Evolutionary conservation across 2,888 invertebrate genomes (phyloP), one percentile per base, ranked within the genome.

Genomic region (Hypolimnas misippus): DNA sequence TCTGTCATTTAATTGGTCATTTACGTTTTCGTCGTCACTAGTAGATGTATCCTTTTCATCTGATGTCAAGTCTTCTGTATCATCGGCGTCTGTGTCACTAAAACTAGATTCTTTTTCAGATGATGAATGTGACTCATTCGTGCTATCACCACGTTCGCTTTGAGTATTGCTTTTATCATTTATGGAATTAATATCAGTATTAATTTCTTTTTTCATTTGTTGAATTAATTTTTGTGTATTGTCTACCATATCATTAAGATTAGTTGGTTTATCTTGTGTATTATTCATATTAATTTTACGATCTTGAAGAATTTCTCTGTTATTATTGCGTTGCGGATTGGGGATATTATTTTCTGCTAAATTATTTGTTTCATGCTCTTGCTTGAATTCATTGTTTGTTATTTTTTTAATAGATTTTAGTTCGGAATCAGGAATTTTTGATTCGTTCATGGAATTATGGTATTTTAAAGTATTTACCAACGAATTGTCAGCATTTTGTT

Each of bases 151-250:
- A 31, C 86, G 84, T 72, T 92, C 92, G 71, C 92, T 92, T 56
- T 87, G 89, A 59, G 90, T 91, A 14, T 89, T 84, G 63, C 89
- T 90, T 63, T 80, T 80, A 21, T 82, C 87, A 67, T 85, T 85
- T 31, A 88, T 78, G n/a, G 89, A 91, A 74, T 93, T 93, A 71
- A 94, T 93, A 73, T 93, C 93, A 25, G 89, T 92, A 77, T 93
- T 93, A 38, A 94, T 94, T 88, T 94, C 94, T 72, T 93, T 93
- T 76, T 93, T 93, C 94, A 94, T 94, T 82, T 94, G 94, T 69
- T 94, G 93, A 65, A 94, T 94, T 44, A 94, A 75, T 62, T 89
- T 90, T 77, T 94, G 94, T 0, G 94, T 94, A 62, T 93, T 92
- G 73, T 93, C 93, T 7, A 94, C 94, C 54, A 94, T 89, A 66